Conservation (phyloP, 2,113 vertebrate genomes). For the Aplodontia rufa region DNA sequence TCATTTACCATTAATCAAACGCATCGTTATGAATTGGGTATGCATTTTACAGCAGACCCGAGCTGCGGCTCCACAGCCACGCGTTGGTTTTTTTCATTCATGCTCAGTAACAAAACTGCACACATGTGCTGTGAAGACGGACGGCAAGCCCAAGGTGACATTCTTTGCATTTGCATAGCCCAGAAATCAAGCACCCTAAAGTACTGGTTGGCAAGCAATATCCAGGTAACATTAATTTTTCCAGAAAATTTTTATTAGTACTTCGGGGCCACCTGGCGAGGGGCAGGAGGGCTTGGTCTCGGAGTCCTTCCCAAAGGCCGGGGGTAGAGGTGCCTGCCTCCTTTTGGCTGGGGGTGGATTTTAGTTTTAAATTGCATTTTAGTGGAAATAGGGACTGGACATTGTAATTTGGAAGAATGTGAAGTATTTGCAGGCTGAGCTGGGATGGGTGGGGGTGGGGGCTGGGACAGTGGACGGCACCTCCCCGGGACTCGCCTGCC, state of each 20-base stretch:
- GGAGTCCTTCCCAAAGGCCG: background rate
- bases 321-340: background rate
- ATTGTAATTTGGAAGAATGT: slow-evolving; percentile 76
- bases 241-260: background rate
- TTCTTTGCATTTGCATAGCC: slow-evolving; percentile 19
- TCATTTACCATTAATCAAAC: slow-evolving; percentile 81
- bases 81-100: slow-evolving; percentile 38
- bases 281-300: background rate
- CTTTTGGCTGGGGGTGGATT: background rate
- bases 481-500: background rate
- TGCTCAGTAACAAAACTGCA: background rate
- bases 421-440: slow-evolving; percentile 68
- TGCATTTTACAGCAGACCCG: slow-evolving; percentile 53
- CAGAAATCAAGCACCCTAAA: background rate
- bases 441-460: slow-evolving; percentile 32
- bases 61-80: background rate
- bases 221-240: slow-evolving; percentile 8
- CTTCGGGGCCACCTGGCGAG: background rate
- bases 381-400: slow-evolving; percentile 49
- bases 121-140: slow-evolving; percentile 40
- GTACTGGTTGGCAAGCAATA: background rate
- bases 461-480: background rate
- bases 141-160: slow-evolving; percentile 10
- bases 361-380: slow-evolving; percentile 61
- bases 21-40: slow-evolving; percentile 75